phyloP scores from a whole-genome alignment of 1,140 invertebrate genomes.

The Drosophila subpulchrella region DNA sequence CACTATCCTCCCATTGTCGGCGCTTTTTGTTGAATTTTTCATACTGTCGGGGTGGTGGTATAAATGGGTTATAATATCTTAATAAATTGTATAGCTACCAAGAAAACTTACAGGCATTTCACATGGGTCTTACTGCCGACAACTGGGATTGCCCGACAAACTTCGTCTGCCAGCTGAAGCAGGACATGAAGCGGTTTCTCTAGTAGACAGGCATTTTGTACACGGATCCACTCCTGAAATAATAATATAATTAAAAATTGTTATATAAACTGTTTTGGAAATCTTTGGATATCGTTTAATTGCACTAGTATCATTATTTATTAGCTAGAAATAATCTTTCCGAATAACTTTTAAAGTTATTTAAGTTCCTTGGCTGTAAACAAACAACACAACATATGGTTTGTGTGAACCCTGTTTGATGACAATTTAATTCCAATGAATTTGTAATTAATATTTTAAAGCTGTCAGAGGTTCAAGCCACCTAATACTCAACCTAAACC shows the following conservation, averaged over 20 bases:
- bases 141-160: slow-evolving; percentile 76
- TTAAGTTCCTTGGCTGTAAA: background rate
- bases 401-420: background rate
- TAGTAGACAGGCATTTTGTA: slow-evolving; percentile 58
- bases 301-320: background rate
- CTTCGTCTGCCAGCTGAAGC: slow-evolving; percentile 66
- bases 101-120: slow-evolving; percentile 81
- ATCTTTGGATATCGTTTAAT: too few species aligned
- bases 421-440: slow-evolving; percentile 4
- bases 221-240: slow-evolving; percentile 50
- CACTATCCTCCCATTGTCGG: slow-evolving; percentile 84
- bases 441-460: background rate
- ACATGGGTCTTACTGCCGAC: slow-evolving; percentile 81
- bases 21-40: slow-evolving; percentile 85
- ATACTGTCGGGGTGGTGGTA: slow-evolving; percentile 50
- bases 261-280: background rate
- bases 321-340: background rate
- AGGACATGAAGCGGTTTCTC: slow-evolving; percentile 72
- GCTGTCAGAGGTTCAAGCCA: background rate
- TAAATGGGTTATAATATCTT: background rate
- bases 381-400: slow-evolving; percentile 3
- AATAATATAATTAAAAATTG: background rate
- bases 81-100: background rate
- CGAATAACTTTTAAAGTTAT: background rate
- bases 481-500: background rate